Conservation (phyloP, 2,888 invertebrate genomes). For the Agrenia bidenticulata region DNA sequence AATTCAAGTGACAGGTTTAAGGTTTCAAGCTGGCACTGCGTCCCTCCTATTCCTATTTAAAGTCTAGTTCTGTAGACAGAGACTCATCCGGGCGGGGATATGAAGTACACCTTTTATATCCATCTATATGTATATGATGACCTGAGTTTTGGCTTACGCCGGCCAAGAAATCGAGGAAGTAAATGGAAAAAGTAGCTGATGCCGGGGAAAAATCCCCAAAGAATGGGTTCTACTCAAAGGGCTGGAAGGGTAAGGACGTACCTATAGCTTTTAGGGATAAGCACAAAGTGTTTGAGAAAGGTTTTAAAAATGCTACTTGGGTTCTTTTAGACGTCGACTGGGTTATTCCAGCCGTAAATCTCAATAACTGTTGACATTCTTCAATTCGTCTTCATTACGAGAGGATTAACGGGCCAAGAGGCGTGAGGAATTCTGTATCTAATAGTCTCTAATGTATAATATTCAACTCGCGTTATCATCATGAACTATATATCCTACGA, state of each 20-base stretch:
- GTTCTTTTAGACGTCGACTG: constrained; percentile 5
- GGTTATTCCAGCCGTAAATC: constrained; percentile 45
- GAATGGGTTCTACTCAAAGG: neutral
- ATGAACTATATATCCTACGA: too few species aligned
- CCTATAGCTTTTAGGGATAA: too few species aligned
- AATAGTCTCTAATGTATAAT: constrained; percentile 13
- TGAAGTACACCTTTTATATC: too few species aligned
- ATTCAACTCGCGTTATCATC: constrained; percentile 12
- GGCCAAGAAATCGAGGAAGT: too few species aligned
- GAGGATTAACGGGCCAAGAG: constrained; percentile 39
- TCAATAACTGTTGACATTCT: constrained; percentile 47
- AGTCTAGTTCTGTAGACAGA: too few species aligned
- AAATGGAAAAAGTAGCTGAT: constrained; percentile 9
- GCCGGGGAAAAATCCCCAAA: neutral
- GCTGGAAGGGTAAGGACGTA: too few species aligned
- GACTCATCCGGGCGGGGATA: too few species aligned
- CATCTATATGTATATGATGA: too few species aligned
- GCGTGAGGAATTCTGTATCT: too few species aligned
- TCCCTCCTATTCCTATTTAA: constrained; percentile 1
- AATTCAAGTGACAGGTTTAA: constrained; percentile 27
- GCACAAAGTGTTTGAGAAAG: neutral
- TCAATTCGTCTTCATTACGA: constrained; percentile 50
- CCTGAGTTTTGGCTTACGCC: too few species aligned
- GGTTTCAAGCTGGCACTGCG: too few species aligned
- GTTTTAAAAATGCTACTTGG: constrained; percentile 2